A percentile compares a stretch with the other conserved stretches of the same genome.
phyloP scores from a whole-genome alignment of 1,140 invertebrate species.

The Epicauta chinensis region DNA sequence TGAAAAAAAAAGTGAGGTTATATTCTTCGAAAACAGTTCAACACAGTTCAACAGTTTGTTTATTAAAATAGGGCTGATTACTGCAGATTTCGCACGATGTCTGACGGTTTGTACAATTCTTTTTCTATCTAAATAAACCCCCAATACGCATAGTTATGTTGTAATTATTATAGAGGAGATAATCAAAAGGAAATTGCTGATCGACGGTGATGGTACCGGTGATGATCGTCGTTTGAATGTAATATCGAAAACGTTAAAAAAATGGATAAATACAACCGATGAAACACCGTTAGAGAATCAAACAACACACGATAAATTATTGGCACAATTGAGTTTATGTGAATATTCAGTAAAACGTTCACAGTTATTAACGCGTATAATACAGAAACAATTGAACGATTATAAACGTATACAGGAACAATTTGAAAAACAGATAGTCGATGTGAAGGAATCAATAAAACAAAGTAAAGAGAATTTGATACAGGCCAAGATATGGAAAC shows the following conservation, averaged over 20 bases:
- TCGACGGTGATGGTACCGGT: slow-evolving; percentile 93
- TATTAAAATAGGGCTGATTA: too few relatives aligned
- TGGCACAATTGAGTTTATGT: slow-evolving; percentile 76
- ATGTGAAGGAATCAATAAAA: slow-evolving; percentile 69
- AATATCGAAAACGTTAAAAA: slow-evolving; percentile 80
- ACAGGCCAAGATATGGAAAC: slow-evolving; percentile 74
- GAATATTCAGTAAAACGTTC: slow-evolving; percentile 87
- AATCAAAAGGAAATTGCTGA: slow-evolving; percentile 79
- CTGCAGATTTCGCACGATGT: too few relatives aligned
- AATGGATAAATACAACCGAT: slow-evolving; percentile 75
- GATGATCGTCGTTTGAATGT: slow-evolving; percentile 86
- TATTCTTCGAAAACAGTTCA: too few relatives aligned
- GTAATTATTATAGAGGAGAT: slow-evolving; percentile 69
- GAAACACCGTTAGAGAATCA: slow-evolving; percentile 65
- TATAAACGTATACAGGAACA: slow-evolving; percentile 72
- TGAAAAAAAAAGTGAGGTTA: too few relatives aligned
- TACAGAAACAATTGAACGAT: slow-evolving; percentile 73
- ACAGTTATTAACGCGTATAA: slow-evolving; percentile 71
- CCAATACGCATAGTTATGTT: too few relatives aligned
- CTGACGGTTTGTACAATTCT: too few relatives aligned
- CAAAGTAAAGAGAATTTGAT: slow-evolving; percentile 67
- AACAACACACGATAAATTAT: slow-evolving; percentile 68
- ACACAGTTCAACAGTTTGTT: too few relatives aligned
- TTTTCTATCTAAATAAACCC: too few relatives aligned
- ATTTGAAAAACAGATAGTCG: slow-evolving; percentile 69